A percentile compares a stretch with the other conserved stretches of the same genome.
Conservation (phyloP, 2,797 vertebrate species). For the Astyanax mexicanus region DNA sequence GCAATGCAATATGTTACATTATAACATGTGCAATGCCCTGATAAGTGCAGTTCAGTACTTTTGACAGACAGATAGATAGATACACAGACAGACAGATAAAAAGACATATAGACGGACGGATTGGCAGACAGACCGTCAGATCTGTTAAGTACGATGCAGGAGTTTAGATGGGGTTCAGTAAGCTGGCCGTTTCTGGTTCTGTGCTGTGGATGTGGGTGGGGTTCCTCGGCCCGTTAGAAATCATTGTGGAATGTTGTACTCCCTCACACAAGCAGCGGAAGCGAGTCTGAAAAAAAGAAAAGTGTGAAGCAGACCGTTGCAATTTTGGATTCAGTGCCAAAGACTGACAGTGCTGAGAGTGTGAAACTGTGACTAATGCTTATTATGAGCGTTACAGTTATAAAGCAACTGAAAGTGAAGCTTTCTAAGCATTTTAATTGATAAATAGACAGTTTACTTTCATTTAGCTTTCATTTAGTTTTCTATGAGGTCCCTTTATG, state of each 20-base stretch:
- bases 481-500: too few relatives aligned
- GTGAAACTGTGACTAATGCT: too few relatives aligned
- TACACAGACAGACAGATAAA: too few relatives aligned
- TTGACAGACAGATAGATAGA: not conserved
- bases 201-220: slow-evolving; percentile 49
- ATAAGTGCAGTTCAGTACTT: too few relatives aligned
- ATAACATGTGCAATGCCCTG: too few relatives aligned
- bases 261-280: slow-evolving; percentile 45
- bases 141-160: not conserved
- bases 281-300: not conserved
- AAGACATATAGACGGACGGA: too few relatives aligned
- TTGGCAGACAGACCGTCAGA: not conserved
- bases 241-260: slow-evolving; percentile 58
- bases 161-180: not conserved
- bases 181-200: not conserved
- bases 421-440: too few relatives aligned
- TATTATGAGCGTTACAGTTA: too few relatives aligned
- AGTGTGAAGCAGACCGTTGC: not conserved
- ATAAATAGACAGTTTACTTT: too few relatives aligned
- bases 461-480: too few relatives aligned
- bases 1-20: too few relatives aligned
- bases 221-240: slow-evolving; percentile 52
- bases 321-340: not conserved
- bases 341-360: not conserved
- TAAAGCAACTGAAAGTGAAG: too few relatives aligned